Evolutionary conservation across 2,888 invertebrate species (phyloP).

Genomic region (Gymnosoma rotundatum): DNA sequence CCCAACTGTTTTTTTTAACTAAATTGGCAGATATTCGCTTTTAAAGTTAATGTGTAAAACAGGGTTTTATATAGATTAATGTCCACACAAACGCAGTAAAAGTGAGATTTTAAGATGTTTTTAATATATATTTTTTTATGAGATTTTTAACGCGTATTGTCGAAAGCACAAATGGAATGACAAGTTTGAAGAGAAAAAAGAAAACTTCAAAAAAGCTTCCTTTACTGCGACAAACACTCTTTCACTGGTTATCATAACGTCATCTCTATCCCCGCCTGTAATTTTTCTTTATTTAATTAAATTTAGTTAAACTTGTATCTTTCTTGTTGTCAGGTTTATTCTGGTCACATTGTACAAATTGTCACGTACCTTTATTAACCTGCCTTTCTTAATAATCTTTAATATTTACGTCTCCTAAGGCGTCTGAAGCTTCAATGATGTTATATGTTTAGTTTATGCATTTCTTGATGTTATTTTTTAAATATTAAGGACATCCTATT

Average conservation of each 20-base stretch:
- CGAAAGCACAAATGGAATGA: too few species aligned
- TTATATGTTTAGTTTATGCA: not conserved
- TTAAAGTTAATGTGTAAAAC: too few species aligned
- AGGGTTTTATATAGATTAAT: too few species aligned
- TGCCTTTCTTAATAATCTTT: not conserved
- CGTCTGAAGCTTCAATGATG: not conserved
- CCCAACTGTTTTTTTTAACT: too few species aligned
- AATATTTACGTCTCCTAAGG: not conserved
- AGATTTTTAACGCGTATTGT: too few species aligned
- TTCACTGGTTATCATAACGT: not conserved
- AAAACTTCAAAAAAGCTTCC: too few species aligned
- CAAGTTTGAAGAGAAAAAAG: too few species aligned
- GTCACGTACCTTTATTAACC: not conserved
- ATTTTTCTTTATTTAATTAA: not conserved
- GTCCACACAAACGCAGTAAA: too few species aligned
- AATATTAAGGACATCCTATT: slow-evolving; percentile 43
- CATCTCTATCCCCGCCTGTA: not conserved
- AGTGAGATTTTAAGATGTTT: too few species aligned
- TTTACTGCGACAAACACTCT: not conserved
- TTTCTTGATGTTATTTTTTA: slow-evolving; percentile 2
- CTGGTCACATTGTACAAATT: not conserved
- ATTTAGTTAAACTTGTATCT: not conserved
- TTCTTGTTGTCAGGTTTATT: slow-evolving; percentile 10
- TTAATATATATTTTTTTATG: too few species aligned
- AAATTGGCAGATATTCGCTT: too few species aligned